Conservation (phyloP, 2,797 vertebrate genomes). For the Brachyalestes nurse region DNA sequence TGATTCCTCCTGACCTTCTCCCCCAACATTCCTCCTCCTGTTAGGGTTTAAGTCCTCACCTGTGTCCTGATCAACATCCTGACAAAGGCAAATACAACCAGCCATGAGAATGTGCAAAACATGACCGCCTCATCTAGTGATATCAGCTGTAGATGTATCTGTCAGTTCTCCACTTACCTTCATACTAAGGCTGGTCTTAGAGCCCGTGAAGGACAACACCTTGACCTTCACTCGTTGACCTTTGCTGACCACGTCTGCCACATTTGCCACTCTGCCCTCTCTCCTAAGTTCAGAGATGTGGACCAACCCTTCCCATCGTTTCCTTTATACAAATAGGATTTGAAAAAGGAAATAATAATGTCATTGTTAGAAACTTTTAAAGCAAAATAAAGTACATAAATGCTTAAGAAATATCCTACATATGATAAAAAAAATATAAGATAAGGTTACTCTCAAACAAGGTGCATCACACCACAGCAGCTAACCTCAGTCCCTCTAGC, state of each 20-base stretch:
- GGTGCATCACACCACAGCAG: neutral
- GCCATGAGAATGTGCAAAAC: neutral
- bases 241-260: constrained; percentile 97
- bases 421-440: neutral
- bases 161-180: constrained; percentile 80
- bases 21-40: constrained; percentile 87
- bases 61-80: constrained; percentile 98
- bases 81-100: constrained; percentile 11
- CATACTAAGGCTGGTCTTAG: constrained; percentile 98
- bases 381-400: no score
- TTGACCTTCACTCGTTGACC: constrained; percentile 97
- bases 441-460: neutral
- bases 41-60: constrained; percentile 98
- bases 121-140: neutral
- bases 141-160: neutral
- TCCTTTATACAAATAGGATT: constrained; percentile 72
- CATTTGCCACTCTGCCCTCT: constrained; percentile 95
- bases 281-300: constrained; percentile 96
- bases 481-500: constrained; percentile 93
- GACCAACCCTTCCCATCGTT: constrained; percentile 97
- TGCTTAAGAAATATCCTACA: no score
- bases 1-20: constrained; percentile 86
- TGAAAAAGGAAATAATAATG: neutral
- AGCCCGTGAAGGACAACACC: constrained; percentile 96
- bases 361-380: neutral